These are phyloP conservation scores for Chironomus riparius DNA, from an alignment of 2,888 invertebrate species.

Conservation along the genomic window DNA sequence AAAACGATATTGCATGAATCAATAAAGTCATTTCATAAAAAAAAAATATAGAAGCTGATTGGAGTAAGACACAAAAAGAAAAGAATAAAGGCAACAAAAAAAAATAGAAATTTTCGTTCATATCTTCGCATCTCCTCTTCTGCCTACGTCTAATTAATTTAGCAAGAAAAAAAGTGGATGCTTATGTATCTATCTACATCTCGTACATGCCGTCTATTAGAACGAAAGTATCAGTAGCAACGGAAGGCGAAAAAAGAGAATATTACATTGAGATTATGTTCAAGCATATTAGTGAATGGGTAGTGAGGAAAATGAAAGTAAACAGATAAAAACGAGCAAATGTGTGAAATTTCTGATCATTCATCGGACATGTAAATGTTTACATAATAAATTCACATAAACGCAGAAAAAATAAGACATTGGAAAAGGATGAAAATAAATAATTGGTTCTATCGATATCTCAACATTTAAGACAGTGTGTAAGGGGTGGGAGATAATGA, in stretches of 20 bases:
- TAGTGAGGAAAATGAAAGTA: background rate
- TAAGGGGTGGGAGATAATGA: background rate
- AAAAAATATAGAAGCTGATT: background rate
- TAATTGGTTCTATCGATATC: slow-evolving; percentile 18
- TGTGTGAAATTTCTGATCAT: slow-evolving; percentile 26
- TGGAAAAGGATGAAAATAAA: slow-evolving; percentile 7
- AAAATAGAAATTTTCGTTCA: too few relatives aligned
- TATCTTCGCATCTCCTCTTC: too few relatives aligned
- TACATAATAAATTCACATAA: slow-evolving; percentile 22
- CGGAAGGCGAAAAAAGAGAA: background rate
- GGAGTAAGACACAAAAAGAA: too few relatives aligned
- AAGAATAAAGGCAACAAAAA: too few relatives aligned
- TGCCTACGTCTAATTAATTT: background rate
- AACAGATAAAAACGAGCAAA: slow-evolving; percentile 8
- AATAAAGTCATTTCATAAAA: background rate
- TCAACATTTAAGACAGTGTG: background rate
- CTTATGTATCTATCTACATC: background rate
- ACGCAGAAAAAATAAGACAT: background rate
- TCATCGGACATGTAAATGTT: slow-evolving; percentile 25
- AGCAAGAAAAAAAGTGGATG: background rate
- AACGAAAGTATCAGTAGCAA: too few relatives aligned
- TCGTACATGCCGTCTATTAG: background rate
- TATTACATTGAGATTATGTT: background rate
- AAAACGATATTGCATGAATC: background rate
- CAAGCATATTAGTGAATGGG: background rate